These are phyloP conservation scores for Sphaerodactylus townsendi DNA, from an alignment of 2,113 vertebrate species.

Conservation along the genomic window DNA sequence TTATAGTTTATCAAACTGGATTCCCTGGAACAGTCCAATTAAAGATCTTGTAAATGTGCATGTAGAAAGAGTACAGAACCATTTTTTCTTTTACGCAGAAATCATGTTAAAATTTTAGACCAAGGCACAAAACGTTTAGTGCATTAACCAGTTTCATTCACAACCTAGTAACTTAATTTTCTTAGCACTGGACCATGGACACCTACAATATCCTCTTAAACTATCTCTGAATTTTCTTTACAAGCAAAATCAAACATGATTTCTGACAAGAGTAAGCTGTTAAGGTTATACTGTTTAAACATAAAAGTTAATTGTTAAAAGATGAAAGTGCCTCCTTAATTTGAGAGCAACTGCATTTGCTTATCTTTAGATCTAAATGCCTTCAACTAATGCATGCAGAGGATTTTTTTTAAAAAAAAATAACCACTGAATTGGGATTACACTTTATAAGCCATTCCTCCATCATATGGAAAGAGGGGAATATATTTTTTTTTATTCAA, in stretches of 20 bases:
- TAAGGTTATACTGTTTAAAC: constrained; percentile 60
- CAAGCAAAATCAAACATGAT: constrained; percentile 66
- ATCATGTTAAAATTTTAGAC: constrained; percentile 77
- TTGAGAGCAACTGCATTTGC: constrained; percentile 65
- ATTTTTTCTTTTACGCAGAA: constrained; percentile 70
- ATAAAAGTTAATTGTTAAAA: constrained; percentile 62
- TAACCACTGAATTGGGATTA: neutral
- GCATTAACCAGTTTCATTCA: constrained; percentile 78
- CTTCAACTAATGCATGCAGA: constrained; percentile 65
- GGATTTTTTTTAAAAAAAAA: constrained; percentile 19
- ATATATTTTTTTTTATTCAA: constrained; percentile 25
- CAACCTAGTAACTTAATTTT: constrained; percentile 64
- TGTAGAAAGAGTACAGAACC: constrained; percentile 62
- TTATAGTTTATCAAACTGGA: constrained; percentile 52
- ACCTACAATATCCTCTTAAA: constrained; percentile 63
- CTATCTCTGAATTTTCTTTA: constrained; percentile 65
- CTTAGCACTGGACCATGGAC: constrained; percentile 74
- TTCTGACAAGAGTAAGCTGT: constrained; percentile 67
- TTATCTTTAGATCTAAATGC: constrained; percentile 49
- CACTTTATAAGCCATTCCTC: neutral
- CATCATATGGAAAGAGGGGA: constrained; percentile 48
- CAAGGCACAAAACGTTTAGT: constrained; percentile 85
- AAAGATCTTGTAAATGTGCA: constrained; percentile 54
- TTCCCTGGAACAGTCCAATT: constrained; percentile 59
- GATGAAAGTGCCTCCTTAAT: constrained; percentile 74